Percentiles rank a stretch among this genome's conserved stretches.
phyloP scores from a whole-genome alignment of 2,888 invertebrate genomes.

The Eudasyphora cyanicolor region DNA sequence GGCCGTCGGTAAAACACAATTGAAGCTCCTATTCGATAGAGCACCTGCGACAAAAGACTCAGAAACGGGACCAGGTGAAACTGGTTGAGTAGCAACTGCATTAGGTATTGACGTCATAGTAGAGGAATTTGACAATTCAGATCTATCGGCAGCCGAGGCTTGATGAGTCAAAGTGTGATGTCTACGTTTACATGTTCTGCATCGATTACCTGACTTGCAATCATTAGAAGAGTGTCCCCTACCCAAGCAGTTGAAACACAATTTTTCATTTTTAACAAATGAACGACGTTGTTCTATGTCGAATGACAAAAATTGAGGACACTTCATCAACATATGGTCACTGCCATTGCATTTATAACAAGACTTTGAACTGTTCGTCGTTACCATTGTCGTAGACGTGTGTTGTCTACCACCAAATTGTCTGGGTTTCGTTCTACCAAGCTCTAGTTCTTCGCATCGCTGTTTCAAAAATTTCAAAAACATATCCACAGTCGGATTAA shows the following conservation, averaged over 20 bases:
- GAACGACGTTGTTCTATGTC: conserved; percentile 5
- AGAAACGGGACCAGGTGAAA: background rate
- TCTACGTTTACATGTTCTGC: background rate
- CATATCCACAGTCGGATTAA: background rate
- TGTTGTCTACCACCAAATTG: background rate
- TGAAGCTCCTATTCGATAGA: background rate
- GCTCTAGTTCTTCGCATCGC: conserved; percentile 1
- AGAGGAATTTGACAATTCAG: background rate
- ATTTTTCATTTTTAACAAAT: background rate
- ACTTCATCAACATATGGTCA: conserved; percentile 14
- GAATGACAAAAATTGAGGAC: conserved; percentile 23
- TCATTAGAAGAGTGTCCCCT: background rate
- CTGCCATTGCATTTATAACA: background rate
- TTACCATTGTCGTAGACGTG: background rate
- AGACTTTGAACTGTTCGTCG: background rate
- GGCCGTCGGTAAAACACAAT: conserved; percentile 19
- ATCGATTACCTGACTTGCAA: conserved; percentile 23
- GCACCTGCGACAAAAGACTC: background rate
- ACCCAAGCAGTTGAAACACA: conserved; percentile 20
- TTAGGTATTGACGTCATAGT: background rate
- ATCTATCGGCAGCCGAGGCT: background rate
- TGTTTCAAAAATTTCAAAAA: conserved; percentile 20
- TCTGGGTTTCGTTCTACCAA: background rate
- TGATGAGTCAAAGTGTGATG: conserved; percentile 15
- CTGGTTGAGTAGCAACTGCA: background rate